Conservation (phyloP, 2,113 vertebrate genomes). For the Podarcis cretensis region DNA sequence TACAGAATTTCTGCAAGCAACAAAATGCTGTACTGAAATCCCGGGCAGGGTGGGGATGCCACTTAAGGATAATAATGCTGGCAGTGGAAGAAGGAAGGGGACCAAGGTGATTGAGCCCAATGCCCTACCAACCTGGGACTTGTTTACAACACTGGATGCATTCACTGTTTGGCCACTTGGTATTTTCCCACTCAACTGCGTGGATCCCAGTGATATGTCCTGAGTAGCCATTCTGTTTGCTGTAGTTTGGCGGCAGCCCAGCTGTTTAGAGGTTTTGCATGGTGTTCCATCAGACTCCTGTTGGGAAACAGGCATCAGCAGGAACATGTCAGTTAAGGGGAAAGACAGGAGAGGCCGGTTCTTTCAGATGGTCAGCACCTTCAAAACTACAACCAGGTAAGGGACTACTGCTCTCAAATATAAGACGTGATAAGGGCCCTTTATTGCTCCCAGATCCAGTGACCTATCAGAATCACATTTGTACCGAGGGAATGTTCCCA, state of each 20-base stretch:
- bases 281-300: constrained; percentile 98
- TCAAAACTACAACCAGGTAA: not conserved
- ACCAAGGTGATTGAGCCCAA: not conserved
- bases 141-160: constrained; percentile 81
- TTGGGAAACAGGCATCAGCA: constrained; percentile 56
- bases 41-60: not conserved
- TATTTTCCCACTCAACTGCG: constrained; percentile 75
- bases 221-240: constrained; percentile 79
- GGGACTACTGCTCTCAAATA: not conserved
- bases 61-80: not conserved
- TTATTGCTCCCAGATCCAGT: not conserved
- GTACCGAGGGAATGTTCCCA: not conserved
- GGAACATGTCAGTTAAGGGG: not conserved
- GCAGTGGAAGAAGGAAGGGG: too few species aligned
- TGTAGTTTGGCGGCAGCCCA: constrained; percentile 80
- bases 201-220: constrained; percentile 79
- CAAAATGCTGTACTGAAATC: not conserved
- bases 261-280: constrained; percentile 93
- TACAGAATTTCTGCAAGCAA: not conserved
- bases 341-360: not conserved
- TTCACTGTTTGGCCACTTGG: constrained; percentile 75
- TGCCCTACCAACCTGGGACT: constrained; percentile 85
- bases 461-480: not conserved
- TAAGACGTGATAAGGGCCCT: too few species aligned
- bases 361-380: not conserved